Evolutionary conservation across 2,113 vertebrate genomes (phyloP).

Genomic region (Anguilla rostrata): DNA sequence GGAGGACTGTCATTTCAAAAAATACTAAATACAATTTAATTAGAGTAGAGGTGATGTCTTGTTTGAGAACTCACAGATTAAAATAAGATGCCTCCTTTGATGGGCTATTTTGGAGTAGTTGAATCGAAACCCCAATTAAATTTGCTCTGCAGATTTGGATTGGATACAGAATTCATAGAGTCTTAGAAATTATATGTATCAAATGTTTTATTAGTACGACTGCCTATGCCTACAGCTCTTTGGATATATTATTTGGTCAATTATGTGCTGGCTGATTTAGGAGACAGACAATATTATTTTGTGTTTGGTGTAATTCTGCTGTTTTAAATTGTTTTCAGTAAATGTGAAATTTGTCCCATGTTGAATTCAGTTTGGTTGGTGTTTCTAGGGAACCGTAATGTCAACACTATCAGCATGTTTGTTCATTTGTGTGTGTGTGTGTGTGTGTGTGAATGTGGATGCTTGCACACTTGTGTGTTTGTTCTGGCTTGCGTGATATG

Average conservation of each 20-base stretch:
- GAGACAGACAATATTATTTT: neutral
- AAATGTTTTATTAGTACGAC: no score
- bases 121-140: neutral
- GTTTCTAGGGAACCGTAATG: neutral
- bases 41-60: no score
- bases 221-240: neutral
- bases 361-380: neutral
- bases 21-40: no score
- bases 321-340: neutral
- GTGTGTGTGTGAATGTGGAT: neutral
- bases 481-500: neutral
- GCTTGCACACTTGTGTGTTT: neutral
- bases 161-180: no score
- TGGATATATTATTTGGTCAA: neutral
- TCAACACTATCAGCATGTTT: neutral
- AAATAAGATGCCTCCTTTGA: neutral
- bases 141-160: neutral
- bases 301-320: neutral
- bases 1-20: no score
- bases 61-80: neutral
- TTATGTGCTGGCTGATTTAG: neutral
- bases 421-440: slow-evolving; percentile 1
- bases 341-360: neutral
- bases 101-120: neutral
- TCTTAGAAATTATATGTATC: no score